Base-by-base conservation (phyloP, 92 coral and sea anemone genomes). In the Phenganax stokvisi region DNA sequence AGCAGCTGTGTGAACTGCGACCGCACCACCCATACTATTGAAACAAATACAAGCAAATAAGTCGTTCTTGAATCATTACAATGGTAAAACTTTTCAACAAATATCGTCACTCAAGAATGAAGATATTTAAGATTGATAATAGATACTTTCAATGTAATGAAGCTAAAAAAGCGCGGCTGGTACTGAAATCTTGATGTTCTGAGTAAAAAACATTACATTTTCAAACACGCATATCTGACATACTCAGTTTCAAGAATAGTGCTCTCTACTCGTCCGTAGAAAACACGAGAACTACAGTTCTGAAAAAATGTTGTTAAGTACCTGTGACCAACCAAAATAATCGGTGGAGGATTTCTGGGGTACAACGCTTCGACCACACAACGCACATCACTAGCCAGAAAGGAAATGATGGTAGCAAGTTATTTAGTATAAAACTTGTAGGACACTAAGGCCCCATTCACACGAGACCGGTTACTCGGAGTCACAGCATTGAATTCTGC, bases 11-110 rank as follows among this genome's bases (percentile, higher is more conserved):
- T 96, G 99, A 52, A 96, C 93, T 29, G 99, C 99, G 56, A 96
- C 89, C 9, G 99, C 96, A 31, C 99, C 99, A 76, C 99, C 99
- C 99, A 96, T 96, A 63, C 99, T 96, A 85, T 9, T 64, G 82
- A 27, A 87, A 15, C 20, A 57, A 68, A 53, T 13, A 29, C 28
- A 30, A 3, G 20, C 9, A 44, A 57, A 59, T 9, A 17, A 13
- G 31, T 75, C 28, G 15, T 61, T 61, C 13, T 25, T 15, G 27
- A 61, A 15, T 8, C 28, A 15, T 61, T 6, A 61, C 25, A 61
- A 15, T 6, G 67, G 0, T 15, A 61, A 12, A 61, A 61, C n/a
- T 61, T 61, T 15, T 3, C 10, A 61, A 61, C 27, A 61, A 17
- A 61, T 15, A 61, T 17, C 7, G 12, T 68, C 47, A 44, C 5